These are phyloP conservation scores for Hybos culiciformis DNA, from an alignment of 2,888 invertebrate genomes.

Conservation along the genomic window DNA sequence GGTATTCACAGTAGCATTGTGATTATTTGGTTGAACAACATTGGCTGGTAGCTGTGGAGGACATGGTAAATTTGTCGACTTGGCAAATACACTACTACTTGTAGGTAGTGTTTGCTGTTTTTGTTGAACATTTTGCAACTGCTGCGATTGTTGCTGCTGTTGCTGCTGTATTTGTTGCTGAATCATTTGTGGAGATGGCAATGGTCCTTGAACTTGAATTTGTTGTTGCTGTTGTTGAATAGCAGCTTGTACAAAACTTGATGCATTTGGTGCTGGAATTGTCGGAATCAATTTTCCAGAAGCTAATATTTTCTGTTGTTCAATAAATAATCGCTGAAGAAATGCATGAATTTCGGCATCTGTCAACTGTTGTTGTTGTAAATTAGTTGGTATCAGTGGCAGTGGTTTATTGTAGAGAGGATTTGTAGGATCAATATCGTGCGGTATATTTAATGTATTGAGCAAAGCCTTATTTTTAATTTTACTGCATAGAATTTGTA, in stretches of 20 bases:
- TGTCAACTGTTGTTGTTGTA: constrained; percentile 33
- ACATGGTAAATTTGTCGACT: constrained; percentile 14
- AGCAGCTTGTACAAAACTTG: not conserved
- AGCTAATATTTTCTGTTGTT: constrained; percentile 57
- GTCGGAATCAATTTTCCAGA: constrained; percentile 55
- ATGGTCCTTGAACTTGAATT: no score
- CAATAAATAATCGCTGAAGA: constrained; percentile 46
- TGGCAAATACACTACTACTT: no score
- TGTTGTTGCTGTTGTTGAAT: constrained; percentile 3
- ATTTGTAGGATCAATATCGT: constrained; percentile 31
- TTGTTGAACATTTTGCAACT: not conserved
- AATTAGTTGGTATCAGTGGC: constrained; percentile 30
- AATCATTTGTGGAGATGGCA: constrained; percentile 1
- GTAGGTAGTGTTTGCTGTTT: not conserved
- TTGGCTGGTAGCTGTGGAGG: constrained; percentile 26
- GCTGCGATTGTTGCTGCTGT: constrained; percentile 11
- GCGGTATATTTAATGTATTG: constrained; percentile 27
- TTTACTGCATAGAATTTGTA: constrained; percentile 47
- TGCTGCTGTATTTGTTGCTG: constrained; percentile 13
- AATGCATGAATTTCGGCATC: constrained; percentile 42
- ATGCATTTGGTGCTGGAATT: constrained; percentile 30
- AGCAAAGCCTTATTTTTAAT: constrained; percentile 35
- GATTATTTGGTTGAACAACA: constrained; percentile 34
- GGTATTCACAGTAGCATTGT: constrained; percentile 19
- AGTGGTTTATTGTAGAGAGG: constrained; percentile 31